phyloP scores from a whole-genome alignment of 2,888 invertebrate species.

The Drosophila nr. fundita region DNA sequence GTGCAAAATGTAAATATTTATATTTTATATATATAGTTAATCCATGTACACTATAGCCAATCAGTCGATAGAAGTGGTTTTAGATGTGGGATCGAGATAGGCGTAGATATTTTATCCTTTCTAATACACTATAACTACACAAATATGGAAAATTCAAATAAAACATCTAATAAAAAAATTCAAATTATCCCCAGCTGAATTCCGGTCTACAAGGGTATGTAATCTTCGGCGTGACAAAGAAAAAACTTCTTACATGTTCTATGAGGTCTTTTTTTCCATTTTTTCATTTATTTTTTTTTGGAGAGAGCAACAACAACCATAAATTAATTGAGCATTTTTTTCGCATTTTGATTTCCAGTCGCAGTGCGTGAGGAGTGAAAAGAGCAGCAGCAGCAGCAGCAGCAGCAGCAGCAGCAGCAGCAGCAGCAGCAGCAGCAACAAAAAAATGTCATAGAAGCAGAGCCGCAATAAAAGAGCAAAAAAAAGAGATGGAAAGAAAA shows the following conservation, averaged over 20 bases:
- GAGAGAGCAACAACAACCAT: slow-evolving; percentile 35
- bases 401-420: too few relatives aligned
- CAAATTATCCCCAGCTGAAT: neutral
- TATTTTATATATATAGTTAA: neutral
- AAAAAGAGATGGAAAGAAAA: slow-evolving; percentile 13
- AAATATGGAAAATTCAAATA: neutral
- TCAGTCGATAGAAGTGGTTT: neutral
- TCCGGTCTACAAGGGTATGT: neutral
- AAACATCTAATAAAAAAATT: neutral
- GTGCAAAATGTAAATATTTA: neutral
- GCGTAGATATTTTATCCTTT: neutral
- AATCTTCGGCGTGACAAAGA: neutral
- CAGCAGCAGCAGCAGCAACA: neutral
- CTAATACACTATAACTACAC: too few relatives aligned
- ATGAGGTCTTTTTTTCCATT: slow-evolving; percentile 15
- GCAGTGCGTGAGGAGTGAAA: slow-evolving; percentile 59
- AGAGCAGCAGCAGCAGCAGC: slow-evolving; percentile 4
- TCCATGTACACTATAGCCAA: neutral
- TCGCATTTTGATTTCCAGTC: slow-evolving; percentile 60
- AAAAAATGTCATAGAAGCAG: slow-evolving; percentile 54
- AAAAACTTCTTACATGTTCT: neutral
- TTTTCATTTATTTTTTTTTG: slow-evolving; percentile 14
- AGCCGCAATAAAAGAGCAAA: slow-evolving; percentile 17
- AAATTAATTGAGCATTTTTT: slow-evolving; percentile 70
- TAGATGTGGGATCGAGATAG: neutral